These are phyloP conservation scores for Noctua janthina DNA, from an alignment of 2,888 invertebrate genomes.

Conservation along the genomic window DNA sequence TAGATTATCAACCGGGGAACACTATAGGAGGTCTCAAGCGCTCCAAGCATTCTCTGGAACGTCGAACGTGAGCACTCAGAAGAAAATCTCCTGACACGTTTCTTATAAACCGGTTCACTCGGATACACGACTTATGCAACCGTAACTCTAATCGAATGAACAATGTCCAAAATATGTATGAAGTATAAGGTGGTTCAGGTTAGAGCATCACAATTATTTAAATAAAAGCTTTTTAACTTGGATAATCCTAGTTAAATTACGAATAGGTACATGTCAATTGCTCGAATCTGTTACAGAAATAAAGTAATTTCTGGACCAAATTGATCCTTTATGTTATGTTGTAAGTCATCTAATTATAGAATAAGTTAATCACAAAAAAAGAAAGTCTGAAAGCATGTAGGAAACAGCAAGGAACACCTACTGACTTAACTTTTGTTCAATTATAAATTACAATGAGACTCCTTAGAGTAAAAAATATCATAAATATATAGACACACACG, in stretches of 20 bases:
- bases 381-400: neutral
- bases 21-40: conserved; percentile 52
- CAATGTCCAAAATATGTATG: conserved; percentile 66
- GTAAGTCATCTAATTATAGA: neutral
- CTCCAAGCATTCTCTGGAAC: conserved; percentile 58
- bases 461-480: conserved; percentile 10
- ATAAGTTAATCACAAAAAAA: conserved; percentile 8
- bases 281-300: neutral
- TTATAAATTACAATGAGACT: conserved; percentile 8
- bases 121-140: conserved; percentile 87
- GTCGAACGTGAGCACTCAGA: conserved; percentile 72
- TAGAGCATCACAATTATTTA: neutral
- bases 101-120: conserved; percentile 87
- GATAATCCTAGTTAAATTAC: neutral
- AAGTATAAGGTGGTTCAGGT: conserved; percentile 32
- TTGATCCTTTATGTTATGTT: neutral
- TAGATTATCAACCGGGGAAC: conserved; percentile 39
- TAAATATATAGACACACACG: neutral
- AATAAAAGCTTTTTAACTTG: neutral
- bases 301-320: neutral
- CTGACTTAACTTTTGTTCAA: conserved; percentile 2
- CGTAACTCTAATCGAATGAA: conserved; percentile 80
- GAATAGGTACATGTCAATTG: neutral
- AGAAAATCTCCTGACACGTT: conserved; percentile 89
- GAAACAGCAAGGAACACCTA: neutral